phyloP scores from a whole-genome alignment of 2,888 invertebrate species.

The Mesoligia furuncula region DNA sequence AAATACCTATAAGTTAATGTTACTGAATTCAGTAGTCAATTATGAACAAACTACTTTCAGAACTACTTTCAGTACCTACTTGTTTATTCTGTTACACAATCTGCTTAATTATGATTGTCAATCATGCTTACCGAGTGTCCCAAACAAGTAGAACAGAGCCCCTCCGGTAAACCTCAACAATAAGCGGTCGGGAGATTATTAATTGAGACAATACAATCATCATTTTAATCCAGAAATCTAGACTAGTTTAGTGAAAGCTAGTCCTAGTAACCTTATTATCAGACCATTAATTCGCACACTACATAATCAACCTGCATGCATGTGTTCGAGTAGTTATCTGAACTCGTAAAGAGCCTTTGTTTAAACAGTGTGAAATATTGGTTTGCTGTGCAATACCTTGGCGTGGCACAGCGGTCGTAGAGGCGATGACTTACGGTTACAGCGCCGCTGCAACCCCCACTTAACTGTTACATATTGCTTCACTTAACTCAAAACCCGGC shows the following conservation, averaged over 20 bases:
- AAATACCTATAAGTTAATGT: not conserved
- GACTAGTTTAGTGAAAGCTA: conserved; percentile 6
- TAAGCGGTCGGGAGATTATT: not conserved
- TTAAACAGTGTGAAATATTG: conserved; percentile 79
- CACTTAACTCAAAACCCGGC: conserved; percentile 83
- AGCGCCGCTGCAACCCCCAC: conserved; percentile 78
- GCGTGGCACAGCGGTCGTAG: conserved; percentile 71
- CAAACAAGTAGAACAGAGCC: not conserved
- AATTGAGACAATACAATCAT: not conserved
- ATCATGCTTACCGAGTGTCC: conserved; percentile 16
- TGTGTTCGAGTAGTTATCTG: conserved; percentile 55
- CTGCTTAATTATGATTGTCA: conserved; percentile 48
- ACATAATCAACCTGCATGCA: conserved; percentile 33
- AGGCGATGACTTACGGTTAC: conserved; percentile 83
- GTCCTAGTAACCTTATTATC: conserved; percentile 6
- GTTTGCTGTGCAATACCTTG: conserved; percentile 73
- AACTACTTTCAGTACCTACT: not conserved
- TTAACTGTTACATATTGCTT: conserved; percentile 85
- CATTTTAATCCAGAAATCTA: conserved; percentile 6
- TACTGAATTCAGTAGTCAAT: not conserved
- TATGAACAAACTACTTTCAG: not conserved
- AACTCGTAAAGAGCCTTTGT: conserved; percentile 72
- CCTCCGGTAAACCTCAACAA: not conserved
- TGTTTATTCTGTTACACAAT: not conserved
- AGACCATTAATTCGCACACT: conserved; percentile 1